Evolutionary conservation across 2,113 vertebrate species (phyloP), one percentile per base, ranked within the genome.

Genomic region (Takifugu flavidus): DNA sequence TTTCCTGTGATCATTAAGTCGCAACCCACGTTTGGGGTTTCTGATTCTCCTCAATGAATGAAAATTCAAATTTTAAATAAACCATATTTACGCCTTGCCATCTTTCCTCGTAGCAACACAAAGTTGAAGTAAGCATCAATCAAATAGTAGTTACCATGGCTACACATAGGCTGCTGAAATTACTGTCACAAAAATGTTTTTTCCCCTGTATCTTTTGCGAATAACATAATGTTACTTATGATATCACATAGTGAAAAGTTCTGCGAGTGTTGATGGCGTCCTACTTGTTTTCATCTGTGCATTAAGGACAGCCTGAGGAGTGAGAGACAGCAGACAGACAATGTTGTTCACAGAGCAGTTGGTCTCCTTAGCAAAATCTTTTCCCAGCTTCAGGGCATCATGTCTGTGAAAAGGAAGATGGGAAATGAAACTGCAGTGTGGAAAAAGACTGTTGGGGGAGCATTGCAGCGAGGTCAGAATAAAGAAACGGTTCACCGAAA

Each of bases 241-340:
- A 20, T 20, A 20, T 20, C 7, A 39, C 3, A 11, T 39, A 10
- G 34, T 10, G 34, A 26, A 45, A 45, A 15, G 43, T 45, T 45
- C 43, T 34, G 34, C 7, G 34, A 0, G 34, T 31, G 66, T 59
- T 53, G 2, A 56, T 20, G 34, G 56, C 45, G 0, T 49, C 81
- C 68, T 87, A 90, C 90, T 89, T 82, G 90, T 86, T 80, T 90
- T 89, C 62, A 90, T 82, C 81, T 92, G 90, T n/a, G 90, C 89
- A 3, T 80, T 39, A 15, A 92, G 82, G 53, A 92, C 71, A 2
- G 65, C 76, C 57, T 88, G 79, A 1, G 90, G 77, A 47, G 72
- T 65, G 42, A 91, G 90, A 63, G 87, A 86, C 70, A 88, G 85
- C 66, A 92, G 84, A 65, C 91, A 92, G 49, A 79, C 56, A n/a